phyloP scores from a whole-genome alignment of 2,797 vertebrate genomes.

The Sparidentex hasta region DNA sequence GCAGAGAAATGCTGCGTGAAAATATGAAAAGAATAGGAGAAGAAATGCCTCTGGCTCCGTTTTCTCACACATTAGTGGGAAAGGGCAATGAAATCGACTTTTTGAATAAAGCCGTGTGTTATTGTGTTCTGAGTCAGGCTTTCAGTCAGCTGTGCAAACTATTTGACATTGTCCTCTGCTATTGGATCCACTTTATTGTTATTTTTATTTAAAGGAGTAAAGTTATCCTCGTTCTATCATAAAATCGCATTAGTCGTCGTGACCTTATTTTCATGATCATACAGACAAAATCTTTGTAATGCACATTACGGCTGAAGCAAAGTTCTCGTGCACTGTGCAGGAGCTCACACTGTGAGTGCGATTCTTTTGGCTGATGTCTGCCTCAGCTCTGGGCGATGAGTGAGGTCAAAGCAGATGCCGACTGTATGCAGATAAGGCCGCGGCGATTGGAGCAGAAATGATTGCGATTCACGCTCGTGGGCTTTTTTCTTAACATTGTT shows the following conservation, averaged over 20 bases:
- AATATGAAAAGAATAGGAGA: slow-evolving; percentile 1
- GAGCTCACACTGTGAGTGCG: slow-evolving; percentile 11
- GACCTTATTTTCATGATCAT: slow-evolving; percentile 48
- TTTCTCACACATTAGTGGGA: slow-evolving; percentile 1
- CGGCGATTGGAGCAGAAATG: slow-evolving; percentile 52
- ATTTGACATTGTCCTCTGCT: slow-evolving; percentile 13
- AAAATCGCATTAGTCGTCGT: slow-evolving; percentile 64
- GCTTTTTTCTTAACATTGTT: slow-evolving; percentile 54
- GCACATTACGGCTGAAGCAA: slow-evolving; percentile 8
- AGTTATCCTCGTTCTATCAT: slow-evolving; percentile 46
- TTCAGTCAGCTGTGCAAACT: not conserved
- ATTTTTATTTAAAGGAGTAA: slow-evolving; percentile 44
- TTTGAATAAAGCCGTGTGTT: not conserved
- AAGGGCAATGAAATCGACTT: slow-evolving; percentile 14
- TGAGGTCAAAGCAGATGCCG: slow-evolving; percentile 58
- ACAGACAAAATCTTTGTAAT: slow-evolving; percentile 38
- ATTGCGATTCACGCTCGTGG: slow-evolving; percentile 61
- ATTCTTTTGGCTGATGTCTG: slow-evolving; percentile 44
- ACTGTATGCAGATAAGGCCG: slow-evolving; percentile 67
- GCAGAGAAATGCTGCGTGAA: not conserved
- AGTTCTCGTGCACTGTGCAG: slow-evolving; percentile 3
- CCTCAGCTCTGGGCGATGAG: slow-evolving; percentile 53
- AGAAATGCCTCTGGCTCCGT: slow-evolving; percentile 1
- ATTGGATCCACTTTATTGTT: slow-evolving; percentile 23
- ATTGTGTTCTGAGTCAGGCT: slow-evolving; percentile 3